Evolutionary conservation across 2,888 invertebrate species (phyloP).

Genomic region (Mythimna vitellina): DNA sequence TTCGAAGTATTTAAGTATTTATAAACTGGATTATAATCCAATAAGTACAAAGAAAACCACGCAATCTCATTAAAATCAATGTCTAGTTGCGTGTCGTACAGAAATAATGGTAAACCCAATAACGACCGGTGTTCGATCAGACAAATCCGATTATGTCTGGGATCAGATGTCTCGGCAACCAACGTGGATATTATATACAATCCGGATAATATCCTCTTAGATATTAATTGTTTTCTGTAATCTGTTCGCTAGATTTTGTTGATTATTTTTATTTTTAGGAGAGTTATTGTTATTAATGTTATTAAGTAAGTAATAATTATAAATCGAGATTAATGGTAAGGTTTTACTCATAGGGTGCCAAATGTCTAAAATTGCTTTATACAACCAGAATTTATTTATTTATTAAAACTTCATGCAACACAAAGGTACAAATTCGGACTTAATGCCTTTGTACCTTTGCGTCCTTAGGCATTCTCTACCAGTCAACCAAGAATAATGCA

Average conservation of each 20-base stretch:
- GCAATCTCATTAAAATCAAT: conserved; percentile 88
- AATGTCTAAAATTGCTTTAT: neutral
- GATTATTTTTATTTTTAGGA: conserved; percentile 21
- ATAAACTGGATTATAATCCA: neutral
- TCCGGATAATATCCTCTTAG: conserved; percentile 80
- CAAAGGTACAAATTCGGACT: too few relatives aligned
- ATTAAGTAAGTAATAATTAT: neutral
- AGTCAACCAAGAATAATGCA: too few relatives aligned
- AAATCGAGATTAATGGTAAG: neutral
- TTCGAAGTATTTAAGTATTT: neutral
- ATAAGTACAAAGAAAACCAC: conserved; percentile 32
- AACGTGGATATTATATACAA: conserved; percentile 81
- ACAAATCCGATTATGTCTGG: conserved; percentile 86
- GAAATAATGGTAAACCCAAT: conserved; percentile 87
- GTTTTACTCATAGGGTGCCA: too few relatives aligned
- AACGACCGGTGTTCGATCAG: conserved; percentile 86
- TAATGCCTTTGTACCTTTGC: too few relatives aligned
- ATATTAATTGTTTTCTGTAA: conserved; percentile 83
- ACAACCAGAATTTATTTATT: too few relatives aligned
- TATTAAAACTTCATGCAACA: too few relatives aligned
- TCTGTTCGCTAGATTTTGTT: conserved; percentile 63
- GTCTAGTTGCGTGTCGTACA: conserved; percentile 79
- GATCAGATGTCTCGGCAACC: conserved; percentile 86
- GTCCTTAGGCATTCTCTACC: too few relatives aligned
- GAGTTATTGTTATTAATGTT: neutral